These are phyloP conservation scores for Atrina japonica DNA, from an alignment of 2,888 invertebrate species.

Conservation along the genomic window DNA sequence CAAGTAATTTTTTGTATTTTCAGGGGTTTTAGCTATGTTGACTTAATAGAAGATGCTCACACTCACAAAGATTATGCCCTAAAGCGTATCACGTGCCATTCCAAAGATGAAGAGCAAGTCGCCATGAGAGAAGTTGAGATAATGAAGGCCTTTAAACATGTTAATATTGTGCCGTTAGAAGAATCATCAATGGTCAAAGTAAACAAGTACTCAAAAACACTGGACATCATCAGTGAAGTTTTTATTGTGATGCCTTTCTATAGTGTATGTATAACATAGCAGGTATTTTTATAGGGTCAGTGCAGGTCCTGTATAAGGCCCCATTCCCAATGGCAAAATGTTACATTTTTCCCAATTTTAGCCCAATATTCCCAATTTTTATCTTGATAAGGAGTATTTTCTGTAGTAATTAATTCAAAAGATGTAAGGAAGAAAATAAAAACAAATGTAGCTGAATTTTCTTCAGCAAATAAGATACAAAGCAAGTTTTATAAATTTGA, in stretches of 20 bases:
- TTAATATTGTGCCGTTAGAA: slow-evolving; percentile 87
- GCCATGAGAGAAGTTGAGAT: slow-evolving; percentile 89
- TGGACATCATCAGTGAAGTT: slow-evolving; percentile 85
- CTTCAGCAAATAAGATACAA: too few relatives aligned
- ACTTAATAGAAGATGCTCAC: slow-evolving; percentile 86
- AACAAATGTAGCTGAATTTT: too few relatives aligned
- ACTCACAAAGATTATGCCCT: slow-evolving; percentile 87
- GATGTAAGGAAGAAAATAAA: too few relatives aligned
- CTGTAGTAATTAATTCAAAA: too few relatives aligned
- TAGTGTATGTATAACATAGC: slow-evolving; percentile 81
- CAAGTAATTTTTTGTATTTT: slow-evolving; percentile 40
- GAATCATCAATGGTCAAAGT: slow-evolving; percentile 84
- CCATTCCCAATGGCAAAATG: too few relatives aligned
- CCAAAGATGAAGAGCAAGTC: slow-evolving; percentile 86
- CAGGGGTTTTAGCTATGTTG: slow-evolving; percentile 91
- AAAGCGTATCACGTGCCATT: slow-evolving; percentile 91
- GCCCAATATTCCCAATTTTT: too few relatives aligned
- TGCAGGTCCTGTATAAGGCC: too few relatives aligned
- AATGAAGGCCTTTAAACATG: slow-evolving; percentile 87
- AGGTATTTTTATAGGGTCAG: too few relatives aligned
- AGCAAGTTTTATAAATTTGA: too few relatives aligned
- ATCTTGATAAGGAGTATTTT: too few relatives aligned
- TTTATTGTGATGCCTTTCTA: slow-evolving; percentile 89
- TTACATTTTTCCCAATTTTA: too few relatives aligned
- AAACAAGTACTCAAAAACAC: slow-evolving; percentile 75